Conservation (phyloP, 2,113 vertebrate species). For the Catagonus wagneri region DNA sequence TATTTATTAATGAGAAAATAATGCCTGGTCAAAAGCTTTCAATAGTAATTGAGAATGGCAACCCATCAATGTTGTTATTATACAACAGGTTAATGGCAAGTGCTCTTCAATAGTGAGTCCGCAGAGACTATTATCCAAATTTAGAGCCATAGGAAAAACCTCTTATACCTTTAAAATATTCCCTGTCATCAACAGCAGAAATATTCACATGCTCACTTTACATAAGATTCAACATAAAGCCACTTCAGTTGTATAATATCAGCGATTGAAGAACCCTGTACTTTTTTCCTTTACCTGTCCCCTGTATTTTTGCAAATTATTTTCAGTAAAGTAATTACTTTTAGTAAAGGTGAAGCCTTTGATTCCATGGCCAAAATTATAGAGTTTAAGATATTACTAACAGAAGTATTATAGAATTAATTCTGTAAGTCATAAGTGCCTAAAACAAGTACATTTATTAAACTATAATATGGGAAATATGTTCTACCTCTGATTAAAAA, state of each 20-base stretch:
- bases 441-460: neutral
- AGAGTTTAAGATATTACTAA: neutral
- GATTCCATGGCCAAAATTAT: neutral
- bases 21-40: neutral
- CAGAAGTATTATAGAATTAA: neutral
- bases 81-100: neutral
- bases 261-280: neutral
- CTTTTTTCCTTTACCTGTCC: neutral
- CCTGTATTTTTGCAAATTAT: neutral
- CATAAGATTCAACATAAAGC: neutral
- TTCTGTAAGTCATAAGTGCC: neutral
- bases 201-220: neutral
- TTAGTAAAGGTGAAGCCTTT: neutral
- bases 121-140: neutral
- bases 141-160: neutral
- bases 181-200: neutral
- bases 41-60: neutral
- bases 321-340: neutral
- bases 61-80: neutral
- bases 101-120: neutral
- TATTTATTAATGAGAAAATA: conserved; percentile 24
- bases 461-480: neutral
- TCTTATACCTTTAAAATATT: neutral
- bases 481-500: neutral
- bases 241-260: neutral